Base-by-base conservation (phyloP, 2,113 vertebrate species). In the Chitala chitala region DNA sequence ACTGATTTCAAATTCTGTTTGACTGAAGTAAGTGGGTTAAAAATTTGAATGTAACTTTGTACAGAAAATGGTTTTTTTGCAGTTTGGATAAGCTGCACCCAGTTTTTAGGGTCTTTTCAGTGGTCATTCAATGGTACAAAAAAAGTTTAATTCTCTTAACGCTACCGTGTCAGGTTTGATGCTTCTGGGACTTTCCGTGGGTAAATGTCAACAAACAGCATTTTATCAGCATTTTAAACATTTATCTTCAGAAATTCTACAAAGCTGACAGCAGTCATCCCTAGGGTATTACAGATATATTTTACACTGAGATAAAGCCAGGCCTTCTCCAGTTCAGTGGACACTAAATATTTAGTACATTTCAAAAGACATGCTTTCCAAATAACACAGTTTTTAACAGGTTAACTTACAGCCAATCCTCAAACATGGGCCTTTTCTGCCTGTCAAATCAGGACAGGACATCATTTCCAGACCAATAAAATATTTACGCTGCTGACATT, bases 181-280 rank as follows among this genome's bases (percentile, higher is more conserved):
- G 87, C 84, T 82, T 84, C 84, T 78, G 83, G 74, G 72, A 54
- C 76, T 70, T 73, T 82, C 75, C 63, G 78, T 81, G 78, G 79
- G 69, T 83, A 85, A 84, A 84, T 85, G 82, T 85, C 85, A 84
- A 84, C 84, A 87, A 83, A 83, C 78, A 81, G 77, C 76, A 84
- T 83, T 81, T 82, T 79, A 80, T 85, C 82, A 82, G 77, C 80
- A 38, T 86, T 86, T 86, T 79, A 83, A 84, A 81, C 77, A 81
- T 84, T 77, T 82, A 86, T 86, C 84, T 82, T 71, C 70, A 64
- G 59, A 65, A 74, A 70, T 65, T 75, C 69, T 66, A 48, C 3
- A 50, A 33, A 40, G 58, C 50, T 3, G 3, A 58, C 80, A 71
- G 70, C 55, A 66, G 73, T 55, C 33, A 70, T 61, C 80, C 69